phyloP scores from a whole-genome alignment of 2,113 vertebrate genomes.

The Pseudorhombus dupliciocellatus region DNA sequence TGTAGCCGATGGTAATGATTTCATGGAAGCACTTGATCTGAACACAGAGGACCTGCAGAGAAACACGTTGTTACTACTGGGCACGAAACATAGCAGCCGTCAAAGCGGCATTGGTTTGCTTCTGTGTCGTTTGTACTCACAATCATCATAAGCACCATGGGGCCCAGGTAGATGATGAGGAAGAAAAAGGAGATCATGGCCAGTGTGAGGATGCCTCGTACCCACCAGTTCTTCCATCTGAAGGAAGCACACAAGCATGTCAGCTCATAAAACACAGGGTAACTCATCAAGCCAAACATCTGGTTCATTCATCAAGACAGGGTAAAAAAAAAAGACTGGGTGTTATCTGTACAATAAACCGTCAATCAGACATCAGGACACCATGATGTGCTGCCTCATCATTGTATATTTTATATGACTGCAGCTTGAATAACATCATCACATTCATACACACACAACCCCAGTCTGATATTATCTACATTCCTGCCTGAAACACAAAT shows the following conservation, averaged over 20 bases:
- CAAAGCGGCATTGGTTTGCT: not conserved
- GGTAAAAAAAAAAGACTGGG: not conserved
- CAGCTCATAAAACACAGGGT: not conserved
- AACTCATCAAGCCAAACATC: not conserved
- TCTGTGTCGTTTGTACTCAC: constrained; percentile 80
- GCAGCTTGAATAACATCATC: not conserved
- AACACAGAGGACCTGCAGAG: constrained; percentile 91
- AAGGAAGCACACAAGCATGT: constrained; percentile 4
- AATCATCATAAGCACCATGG: constrained; percentile 97
- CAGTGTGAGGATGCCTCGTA: constrained; percentile 95
- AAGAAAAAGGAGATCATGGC: constrained; percentile 99
- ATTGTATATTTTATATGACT: not conserved
- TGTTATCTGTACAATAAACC: not conserved
- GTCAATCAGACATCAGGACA: not conserved
- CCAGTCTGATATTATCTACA: not conserved
- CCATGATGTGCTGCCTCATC: not conserved
- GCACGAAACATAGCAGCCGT: not conserved
- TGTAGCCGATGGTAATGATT: constrained; percentile 98
- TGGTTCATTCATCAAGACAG: not conserved
- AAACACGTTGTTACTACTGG: constrained; percentile 25
- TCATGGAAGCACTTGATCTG: constrained; percentile 99
- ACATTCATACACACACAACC: not conserved
- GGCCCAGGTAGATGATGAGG: constrained; percentile 98
- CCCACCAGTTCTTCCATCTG: constrained; percentile 99
- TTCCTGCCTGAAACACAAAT: not conserved